Conservation (phyloP, 2,113 vertebrate species). For the Halcyon senegalensis region DNA sequence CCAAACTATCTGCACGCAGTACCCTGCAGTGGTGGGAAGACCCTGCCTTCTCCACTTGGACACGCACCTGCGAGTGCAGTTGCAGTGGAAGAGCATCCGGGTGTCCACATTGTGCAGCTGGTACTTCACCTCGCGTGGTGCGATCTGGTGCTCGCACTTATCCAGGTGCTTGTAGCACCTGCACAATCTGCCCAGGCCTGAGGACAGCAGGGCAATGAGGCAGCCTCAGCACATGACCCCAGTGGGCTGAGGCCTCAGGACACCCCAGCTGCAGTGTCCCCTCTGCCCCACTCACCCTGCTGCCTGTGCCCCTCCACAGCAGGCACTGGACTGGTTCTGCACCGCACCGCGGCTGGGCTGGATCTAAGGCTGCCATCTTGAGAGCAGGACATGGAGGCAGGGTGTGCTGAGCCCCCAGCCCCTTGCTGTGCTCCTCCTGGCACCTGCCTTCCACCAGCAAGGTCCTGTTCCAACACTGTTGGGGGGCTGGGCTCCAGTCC, state of each 20-base stretch:
- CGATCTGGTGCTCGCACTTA: slow-evolving; percentile 75
- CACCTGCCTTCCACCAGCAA: neutral
- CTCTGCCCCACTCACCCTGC: neutral
- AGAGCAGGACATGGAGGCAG: rapidly evolving
- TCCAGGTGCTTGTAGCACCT: slow-evolving; percentile 72
- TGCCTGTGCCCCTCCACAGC: rapidly evolving
- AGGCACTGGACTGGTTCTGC: rapidly evolving
- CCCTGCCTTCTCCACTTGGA: neutral
- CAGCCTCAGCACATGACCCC: neutral
- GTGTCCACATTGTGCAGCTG: slow-evolving; percentile 74
- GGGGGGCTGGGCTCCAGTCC: neutral
- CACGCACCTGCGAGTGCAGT: slow-evolving; percentile 81
- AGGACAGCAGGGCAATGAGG: neutral
- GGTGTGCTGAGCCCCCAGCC: neutral
- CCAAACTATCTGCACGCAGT: too few relatives aligned
- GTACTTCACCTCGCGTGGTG: slow-evolving; percentile 73
- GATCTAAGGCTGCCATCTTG: neutral
- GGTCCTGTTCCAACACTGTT: neutral
- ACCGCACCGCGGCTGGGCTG: rapidly evolving
- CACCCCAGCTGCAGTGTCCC: rapidly evolving
- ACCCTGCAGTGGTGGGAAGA: neutral
- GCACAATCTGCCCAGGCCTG: slow-evolving; percentile 69
- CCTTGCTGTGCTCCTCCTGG: too few relatives aligned
- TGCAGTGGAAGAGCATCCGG: slow-evolving; percentile 82
- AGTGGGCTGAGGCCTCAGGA: rapidly evolving